phyloP scores from a whole-genome alignment of 2,797 vertebrate species.

The Smutsia temminckii region DNA sequence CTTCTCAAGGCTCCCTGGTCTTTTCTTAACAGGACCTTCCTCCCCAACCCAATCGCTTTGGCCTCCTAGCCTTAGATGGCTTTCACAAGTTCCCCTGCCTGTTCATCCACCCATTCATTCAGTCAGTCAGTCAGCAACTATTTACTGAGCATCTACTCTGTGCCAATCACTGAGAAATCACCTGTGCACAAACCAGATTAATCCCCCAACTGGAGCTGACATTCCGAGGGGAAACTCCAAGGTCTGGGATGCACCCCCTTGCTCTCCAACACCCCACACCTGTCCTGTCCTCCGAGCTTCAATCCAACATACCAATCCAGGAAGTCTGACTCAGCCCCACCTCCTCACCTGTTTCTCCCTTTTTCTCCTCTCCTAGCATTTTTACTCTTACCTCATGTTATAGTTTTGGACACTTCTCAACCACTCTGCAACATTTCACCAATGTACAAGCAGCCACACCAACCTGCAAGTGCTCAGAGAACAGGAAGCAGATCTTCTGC shows the following conservation, averaged over 20 bases:
- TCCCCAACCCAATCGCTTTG: background rate
- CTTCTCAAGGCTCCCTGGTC: background rate
- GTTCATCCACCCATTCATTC: background rate
- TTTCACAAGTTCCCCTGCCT: background rate
- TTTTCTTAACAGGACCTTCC: background rate
- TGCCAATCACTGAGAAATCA: background rate
- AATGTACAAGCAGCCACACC: background rate
- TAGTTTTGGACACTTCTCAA: background rate
- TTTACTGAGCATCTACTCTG: background rate
- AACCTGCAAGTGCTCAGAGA: background rate
- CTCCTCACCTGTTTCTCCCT: background rate
- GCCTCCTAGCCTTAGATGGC: background rate
- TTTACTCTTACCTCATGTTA: background rate
- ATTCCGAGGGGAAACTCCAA: background rate
- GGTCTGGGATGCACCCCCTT: background rate
- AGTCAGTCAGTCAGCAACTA: background rate
- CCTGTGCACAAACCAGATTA: background rate
- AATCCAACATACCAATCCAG: background rate
- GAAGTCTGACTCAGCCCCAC: fast-evolving
- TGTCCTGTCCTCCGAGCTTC: background rate
- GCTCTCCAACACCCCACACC: background rate
- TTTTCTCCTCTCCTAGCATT: background rate
- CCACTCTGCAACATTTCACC: background rate
- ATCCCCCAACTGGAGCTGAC: background rate
- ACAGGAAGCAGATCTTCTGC: background rate